These are phyloP conservation scores for Buceros bicornis DNA, from an alignment of 2,797 vertebrate species.

Conservation along the genomic window DNA sequence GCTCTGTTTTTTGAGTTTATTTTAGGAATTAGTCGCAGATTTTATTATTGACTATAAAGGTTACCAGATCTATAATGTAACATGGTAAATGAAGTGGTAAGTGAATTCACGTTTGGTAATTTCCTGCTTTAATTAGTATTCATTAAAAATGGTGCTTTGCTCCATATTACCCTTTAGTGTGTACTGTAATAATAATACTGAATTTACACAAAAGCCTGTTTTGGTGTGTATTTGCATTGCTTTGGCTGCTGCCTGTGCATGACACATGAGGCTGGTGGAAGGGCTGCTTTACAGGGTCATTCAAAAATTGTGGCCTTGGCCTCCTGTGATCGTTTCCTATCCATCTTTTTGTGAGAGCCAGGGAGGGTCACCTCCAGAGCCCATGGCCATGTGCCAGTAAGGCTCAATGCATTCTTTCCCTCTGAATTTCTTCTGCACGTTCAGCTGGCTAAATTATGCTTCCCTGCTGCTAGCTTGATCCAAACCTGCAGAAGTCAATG, in stretches of 20 bases:
- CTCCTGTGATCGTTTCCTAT: neutral
- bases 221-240: neutral
- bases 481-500: neutral
- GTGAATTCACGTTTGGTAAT: slow-evolving; percentile 49
- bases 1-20: slow-evolving; percentile 23
- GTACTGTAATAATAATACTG: neutral
- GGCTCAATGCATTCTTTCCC: neutral
- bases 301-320: neutral
- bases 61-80: slow-evolving; percentile 44
- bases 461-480: neutral
- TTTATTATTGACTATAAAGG: slow-evolving; percentile 62
- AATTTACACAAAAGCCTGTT: slow-evolving; percentile 1
- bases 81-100: slow-evolving; percentile 55
- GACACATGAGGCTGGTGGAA: neutral
- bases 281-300: neutral
- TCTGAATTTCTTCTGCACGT: neutral
- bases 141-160: slow-evolving; percentile 22
- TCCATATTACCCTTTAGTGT: neutral
- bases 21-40: slow-evolving; percentile 29
- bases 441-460: neutral
- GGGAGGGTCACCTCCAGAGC: neutral
- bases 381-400: neutral
- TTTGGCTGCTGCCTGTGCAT: rapidly evolving
- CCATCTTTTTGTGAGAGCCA: neutral
- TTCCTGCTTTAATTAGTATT: slow-evolving; percentile 39